Conservation (phyloP, 2,888 invertebrate species). For the Leptopterna dolabrata region DNA sequence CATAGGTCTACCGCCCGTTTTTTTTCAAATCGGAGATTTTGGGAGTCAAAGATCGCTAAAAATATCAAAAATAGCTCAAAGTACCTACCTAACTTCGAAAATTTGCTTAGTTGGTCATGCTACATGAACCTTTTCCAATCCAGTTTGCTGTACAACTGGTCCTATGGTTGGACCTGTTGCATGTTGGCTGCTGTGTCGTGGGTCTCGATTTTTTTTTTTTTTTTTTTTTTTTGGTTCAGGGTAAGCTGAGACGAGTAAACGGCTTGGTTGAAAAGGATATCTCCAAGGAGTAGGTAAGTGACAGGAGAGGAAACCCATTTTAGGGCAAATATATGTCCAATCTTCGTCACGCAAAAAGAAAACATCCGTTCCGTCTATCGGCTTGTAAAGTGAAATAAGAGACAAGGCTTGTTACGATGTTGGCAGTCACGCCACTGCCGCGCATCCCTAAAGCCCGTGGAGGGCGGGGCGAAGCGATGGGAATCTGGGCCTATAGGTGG, state of each 20-base stretch:
- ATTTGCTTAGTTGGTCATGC: too few relatives aligned
- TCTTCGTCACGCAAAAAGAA: conserved; percentile 36
- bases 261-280: background rate
- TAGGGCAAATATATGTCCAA: conserved; percentile 18
- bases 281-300: background rate
- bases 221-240: background rate
- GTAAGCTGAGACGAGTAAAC: background rate
- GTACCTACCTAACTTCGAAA: too few relatives aligned
- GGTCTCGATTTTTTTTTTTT: too few relatives aligned
- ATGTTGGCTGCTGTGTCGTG: too few relatives aligned
- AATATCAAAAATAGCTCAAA: too few relatives aligned
- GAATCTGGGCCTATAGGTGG: conserved; percentile 46
- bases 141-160: too few relatives aligned
- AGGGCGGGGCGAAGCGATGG: conserved; percentile 35
- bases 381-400: conserved; percentile 42
- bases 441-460: background rate
- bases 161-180: too few relatives aligned
- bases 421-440: conserved; percentile 39
- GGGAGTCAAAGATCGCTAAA: too few relatives aligned
- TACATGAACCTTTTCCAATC: too few relatives aligned
- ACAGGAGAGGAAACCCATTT: conserved; percentile 32
- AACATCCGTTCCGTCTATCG: conserved; percentile 10
- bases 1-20: too few relatives aligned
- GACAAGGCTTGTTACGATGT: conserved; percentile 32
- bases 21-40: too few relatives aligned